A percentile compares a stretch with the other conserved stretches of the same genome.
These are phyloP conservation scores for Crossocerus cetratus DNA, from an alignment of 2,888 invertebrate species.

Conservation along the genomic window DNA sequence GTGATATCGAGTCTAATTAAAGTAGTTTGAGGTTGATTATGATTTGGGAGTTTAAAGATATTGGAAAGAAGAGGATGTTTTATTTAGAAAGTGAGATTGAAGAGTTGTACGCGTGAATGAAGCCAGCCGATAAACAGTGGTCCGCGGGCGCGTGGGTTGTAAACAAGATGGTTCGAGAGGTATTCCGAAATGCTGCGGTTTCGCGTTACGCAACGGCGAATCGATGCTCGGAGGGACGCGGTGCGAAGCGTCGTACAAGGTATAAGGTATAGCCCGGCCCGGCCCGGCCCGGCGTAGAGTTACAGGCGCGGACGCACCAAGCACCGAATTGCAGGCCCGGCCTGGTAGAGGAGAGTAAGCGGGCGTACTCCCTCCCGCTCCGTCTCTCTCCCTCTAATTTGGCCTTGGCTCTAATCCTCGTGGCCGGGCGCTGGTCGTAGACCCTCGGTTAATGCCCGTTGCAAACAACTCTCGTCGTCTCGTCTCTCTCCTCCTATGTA, in stretches of 20 bases:
- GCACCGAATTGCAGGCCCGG: slow-evolving; percentile 22
- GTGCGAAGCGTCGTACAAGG: too few species aligned
- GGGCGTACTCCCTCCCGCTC: slow-evolving; percentile 60
- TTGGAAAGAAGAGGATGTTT: too few species aligned
- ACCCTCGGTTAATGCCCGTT: slow-evolving; percentile 61
- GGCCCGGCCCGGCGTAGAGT: neutral
- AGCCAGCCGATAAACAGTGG: slow-evolving; percentile 50
- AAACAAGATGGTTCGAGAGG: slow-evolving; percentile 41
- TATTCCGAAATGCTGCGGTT: slow-evolving; percentile 49
- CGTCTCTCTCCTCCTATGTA: slow-evolving; percentile 8
- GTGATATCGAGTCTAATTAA: too few species aligned
- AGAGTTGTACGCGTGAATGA: slow-evolving; percentile 31
- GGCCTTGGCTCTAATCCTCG: slow-evolving; percentile 74
- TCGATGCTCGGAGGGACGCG: slow-evolving; percentile 25
- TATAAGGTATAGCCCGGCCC: too few species aligned
- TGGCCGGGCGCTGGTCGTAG: slow-evolving; percentile 65
- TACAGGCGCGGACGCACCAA: neutral
- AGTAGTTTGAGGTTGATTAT: too few species aligned
- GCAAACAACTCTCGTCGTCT: slow-evolving; percentile 31
- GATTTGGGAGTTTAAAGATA: too few species aligned
- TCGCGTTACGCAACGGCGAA: slow-evolving; percentile 39
- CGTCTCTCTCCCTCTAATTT: slow-evolving; percentile 70
- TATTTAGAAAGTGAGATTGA: too few species aligned
- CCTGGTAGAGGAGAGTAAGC: slow-evolving; percentile 44
- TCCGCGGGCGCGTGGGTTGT: slow-evolving; percentile 36